A percentile compares a stretch with the other conserved stretches of the same genome.
phyloP scores from a whole-genome alignment of 2,888 invertebrate species.

The Ornithoptera priamus region DNA sequence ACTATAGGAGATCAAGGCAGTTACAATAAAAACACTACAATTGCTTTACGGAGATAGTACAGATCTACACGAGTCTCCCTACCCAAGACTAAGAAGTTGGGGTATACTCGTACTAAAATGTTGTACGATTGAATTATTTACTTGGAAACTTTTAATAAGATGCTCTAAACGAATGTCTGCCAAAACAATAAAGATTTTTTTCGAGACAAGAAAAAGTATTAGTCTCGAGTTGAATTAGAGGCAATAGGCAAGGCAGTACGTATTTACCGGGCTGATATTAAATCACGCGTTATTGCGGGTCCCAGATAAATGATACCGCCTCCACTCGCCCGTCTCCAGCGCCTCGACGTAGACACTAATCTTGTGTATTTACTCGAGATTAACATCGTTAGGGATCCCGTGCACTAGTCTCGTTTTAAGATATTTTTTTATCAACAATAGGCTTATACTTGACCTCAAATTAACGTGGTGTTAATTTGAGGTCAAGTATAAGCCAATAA shows the following conservation, averaged over 20 bases:
- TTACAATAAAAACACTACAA: too few species aligned
- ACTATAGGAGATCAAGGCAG: too few species aligned
- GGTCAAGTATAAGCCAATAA: too few species aligned
- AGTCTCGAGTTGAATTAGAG: background rate
- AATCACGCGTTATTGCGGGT: constrained; percentile 22
- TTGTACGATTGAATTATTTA: too few species aligned
- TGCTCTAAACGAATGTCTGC: too few species aligned
- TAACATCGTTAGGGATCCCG: constrained; percentile 19
- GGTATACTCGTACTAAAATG: too few species aligned
- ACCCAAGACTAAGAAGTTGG: too few species aligned
- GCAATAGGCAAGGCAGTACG: constrained; percentile 8
- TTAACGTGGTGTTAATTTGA: too few species aligned
- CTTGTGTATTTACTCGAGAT: constrained; percentile 22
- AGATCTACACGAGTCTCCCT: too few species aligned
- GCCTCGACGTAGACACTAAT: constrained; percentile 14
- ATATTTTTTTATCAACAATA: background rate
- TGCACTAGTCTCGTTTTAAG: background rate
- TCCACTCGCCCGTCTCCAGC: constrained; percentile 1
- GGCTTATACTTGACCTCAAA: too few species aligned
- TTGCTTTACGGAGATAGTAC: too few species aligned
- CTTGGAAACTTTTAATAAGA: too few species aligned
- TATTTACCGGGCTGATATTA: constrained; percentile 13
- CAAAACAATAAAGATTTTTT: background rate
- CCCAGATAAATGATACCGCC: constrained; percentile 26
- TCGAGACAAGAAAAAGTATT: background rate